Percentiles rank a stretch among this genome's conserved stretches.
phyloP scores from a whole-genome alignment of 1,140 invertebrate species.

The Trachelipus rathkii region DNA sequence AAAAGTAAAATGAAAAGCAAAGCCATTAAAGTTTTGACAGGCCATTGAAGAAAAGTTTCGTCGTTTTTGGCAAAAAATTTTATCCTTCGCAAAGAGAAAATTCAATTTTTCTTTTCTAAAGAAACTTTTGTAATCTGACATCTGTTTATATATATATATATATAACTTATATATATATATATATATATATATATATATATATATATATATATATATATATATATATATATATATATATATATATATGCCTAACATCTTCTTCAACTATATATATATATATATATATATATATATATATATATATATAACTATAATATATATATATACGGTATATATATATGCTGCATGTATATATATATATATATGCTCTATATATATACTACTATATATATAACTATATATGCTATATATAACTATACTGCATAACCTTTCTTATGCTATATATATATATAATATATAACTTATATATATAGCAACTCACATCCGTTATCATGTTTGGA shows the following conservation, averaged over 20 bases:
- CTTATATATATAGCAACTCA: constrained; percentile 15
- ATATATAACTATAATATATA: not conserved
- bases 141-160: not conserved
- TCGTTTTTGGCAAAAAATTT: too few species aligned
- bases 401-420: not conserved
- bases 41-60: too few species aligned
- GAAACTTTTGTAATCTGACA: too few species aligned
- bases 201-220: constrained; percentile 11
- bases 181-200: constrained; percentile 3
- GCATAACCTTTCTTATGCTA: too few species aligned
- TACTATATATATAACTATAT: constrained; percentile 2
- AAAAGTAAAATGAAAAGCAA: too few species aligned
- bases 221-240: constrained; percentile 13
- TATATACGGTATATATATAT: constrained; percentile 15
- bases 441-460: constrained; percentile 15
- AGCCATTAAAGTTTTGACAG: too few species aligned
- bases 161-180: not conserved
- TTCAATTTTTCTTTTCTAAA: too few species aligned
- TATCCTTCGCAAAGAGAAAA: too few species aligned
- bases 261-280: constrained; percentile 15
- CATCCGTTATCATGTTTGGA: too few species aligned
- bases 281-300: constrained; percentile 3
- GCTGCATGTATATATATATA: constrained; percentile 7
- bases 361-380: not conserved
- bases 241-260: too few species aligned